Conservation (phyloP, 2,888 invertebrate species). For the Drosophila picticornis region DNA sequence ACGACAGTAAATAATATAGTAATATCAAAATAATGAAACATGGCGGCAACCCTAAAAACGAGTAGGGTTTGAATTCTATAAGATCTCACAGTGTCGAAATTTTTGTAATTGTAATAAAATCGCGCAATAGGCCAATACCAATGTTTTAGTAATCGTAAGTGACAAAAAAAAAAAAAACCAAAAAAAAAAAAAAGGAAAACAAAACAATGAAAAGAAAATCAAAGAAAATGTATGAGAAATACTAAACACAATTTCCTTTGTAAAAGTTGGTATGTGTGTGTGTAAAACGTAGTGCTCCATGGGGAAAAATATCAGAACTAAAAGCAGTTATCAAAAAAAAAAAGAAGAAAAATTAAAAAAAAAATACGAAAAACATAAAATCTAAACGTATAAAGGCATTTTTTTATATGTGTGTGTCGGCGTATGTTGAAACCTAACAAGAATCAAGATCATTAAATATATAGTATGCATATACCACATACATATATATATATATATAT, state of each 20-base stretch:
- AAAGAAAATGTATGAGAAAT: constrained; percentile 14
- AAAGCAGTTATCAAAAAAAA: constrained; percentile 35
- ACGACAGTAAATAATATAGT: not conserved
- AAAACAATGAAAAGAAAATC: constrained; percentile 1
- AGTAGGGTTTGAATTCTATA: constrained; percentile 2
- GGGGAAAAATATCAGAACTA: constrained; percentile 32
- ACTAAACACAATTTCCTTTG: constrained; percentile 47
- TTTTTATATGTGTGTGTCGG: constrained; percentile 39
- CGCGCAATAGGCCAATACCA: constrained; percentile 60
- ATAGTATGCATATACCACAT: constrained; percentile 2
- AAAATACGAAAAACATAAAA: constrained; percentile 4
- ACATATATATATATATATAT: not conserved
- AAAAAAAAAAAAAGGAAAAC: not conserved
- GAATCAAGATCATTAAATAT: constrained; percentile 26
- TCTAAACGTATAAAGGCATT: constrained; percentile 35
- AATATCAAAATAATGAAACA: constrained; percentile 7
- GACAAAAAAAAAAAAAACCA: constrained; percentile 15
- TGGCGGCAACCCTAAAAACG: constrained; percentile 3
- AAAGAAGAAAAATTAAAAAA: not conserved
- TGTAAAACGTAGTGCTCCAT: constrained; percentile 44
- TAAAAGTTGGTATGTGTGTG: constrained; percentile 41
- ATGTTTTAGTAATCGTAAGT: constrained; percentile 47
- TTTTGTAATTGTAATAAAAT: constrained; percentile 56
- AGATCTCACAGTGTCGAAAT: constrained; percentile 54
- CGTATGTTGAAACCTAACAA: constrained; percentile 57